phyloP scores from a whole-genome alignment of 2,113 vertebrate species.

The Oryzias woworae region DNA sequence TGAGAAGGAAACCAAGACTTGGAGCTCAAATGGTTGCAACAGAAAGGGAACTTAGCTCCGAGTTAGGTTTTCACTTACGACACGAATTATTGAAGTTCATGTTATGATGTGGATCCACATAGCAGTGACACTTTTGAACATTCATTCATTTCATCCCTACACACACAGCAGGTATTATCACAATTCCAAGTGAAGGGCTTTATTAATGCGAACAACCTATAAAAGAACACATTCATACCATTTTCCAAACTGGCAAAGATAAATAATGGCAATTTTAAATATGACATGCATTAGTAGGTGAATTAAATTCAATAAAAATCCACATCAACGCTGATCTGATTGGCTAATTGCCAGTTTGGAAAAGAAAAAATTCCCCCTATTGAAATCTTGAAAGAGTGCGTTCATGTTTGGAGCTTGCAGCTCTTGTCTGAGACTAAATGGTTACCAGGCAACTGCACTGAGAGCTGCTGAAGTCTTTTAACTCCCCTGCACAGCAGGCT shows the following conservation, averaged over 20 bases:
- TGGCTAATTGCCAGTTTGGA: slow-evolving; percentile 16
- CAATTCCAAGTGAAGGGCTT: no score
- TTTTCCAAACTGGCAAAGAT: background rate
- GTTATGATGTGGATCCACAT: no score
- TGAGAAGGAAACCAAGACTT: no score
- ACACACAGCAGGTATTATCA: no score
- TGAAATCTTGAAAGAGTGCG: slow-evolving; percentile 14
- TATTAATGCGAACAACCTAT: no score
- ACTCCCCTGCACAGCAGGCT: slow-evolving; percentile 22
- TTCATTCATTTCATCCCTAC: no score
- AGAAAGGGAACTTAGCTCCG: no score
- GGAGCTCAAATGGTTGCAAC: no score
- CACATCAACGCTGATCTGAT: background rate
- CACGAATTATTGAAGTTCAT: no score
- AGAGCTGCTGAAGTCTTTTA: slow-evolving; percentile 27
- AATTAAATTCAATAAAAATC: background rate
- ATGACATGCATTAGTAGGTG: background rate
- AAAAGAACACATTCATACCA: no score
- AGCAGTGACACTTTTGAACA: no score
- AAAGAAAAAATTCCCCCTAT: slow-evolving; percentile 20
- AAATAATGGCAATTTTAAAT: background rate
- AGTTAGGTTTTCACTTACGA: no score
- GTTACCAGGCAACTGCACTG: slow-evolving; percentile 59
- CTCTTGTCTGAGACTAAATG: slow-evolving; percentile 35
- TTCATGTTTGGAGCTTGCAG: slow-evolving; percentile 40